phyloP scores from a whole-genome alignment of 2,797 vertebrate genomes.

The Pteronotus mesoamericanus region DNA sequence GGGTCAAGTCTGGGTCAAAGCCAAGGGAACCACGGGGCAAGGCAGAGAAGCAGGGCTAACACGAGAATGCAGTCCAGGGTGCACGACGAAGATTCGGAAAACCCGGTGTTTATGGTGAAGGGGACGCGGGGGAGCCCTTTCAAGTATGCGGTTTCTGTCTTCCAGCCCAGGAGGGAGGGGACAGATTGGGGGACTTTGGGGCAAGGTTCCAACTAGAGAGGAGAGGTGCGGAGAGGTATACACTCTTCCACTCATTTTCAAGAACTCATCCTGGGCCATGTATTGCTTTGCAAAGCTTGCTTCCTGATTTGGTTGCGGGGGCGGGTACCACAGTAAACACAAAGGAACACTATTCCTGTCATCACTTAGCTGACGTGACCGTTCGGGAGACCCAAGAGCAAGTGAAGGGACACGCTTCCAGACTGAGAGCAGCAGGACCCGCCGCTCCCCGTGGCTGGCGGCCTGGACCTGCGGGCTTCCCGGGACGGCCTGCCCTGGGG shows the following conservation, averaged over 20 bases:
- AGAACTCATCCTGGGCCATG: neutral
- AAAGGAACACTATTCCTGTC: neutral
- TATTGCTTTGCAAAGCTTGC: neutral
- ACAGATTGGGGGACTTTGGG: neutral
- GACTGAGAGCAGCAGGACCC: too few species aligned
- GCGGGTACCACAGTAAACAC: too few species aligned
- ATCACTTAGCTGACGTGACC: neutral
- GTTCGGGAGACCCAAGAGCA: neutral
- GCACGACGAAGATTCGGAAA: neutral
- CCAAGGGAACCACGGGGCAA: neutral
- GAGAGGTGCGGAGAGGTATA: neutral
- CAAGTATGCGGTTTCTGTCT: neutral
- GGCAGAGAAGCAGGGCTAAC: neutral
- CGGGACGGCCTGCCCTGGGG: too few species aligned
- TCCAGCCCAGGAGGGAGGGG: too few species aligned
- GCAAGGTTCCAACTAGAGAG: neutral
- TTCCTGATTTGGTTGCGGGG: neutral
- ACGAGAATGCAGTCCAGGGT: too few species aligned
- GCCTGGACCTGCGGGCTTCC: too few species aligned
- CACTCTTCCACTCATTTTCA: neutral
- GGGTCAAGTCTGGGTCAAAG: neutral
- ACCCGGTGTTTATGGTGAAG: neutral
- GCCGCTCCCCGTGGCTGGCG: too few species aligned
- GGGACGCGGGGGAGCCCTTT: neutral
- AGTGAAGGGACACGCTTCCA: neutral